phyloP scores from a whole-genome alignment of 2,797 vertebrate genomes.

The Tauraco hartlaubi region DNA sequence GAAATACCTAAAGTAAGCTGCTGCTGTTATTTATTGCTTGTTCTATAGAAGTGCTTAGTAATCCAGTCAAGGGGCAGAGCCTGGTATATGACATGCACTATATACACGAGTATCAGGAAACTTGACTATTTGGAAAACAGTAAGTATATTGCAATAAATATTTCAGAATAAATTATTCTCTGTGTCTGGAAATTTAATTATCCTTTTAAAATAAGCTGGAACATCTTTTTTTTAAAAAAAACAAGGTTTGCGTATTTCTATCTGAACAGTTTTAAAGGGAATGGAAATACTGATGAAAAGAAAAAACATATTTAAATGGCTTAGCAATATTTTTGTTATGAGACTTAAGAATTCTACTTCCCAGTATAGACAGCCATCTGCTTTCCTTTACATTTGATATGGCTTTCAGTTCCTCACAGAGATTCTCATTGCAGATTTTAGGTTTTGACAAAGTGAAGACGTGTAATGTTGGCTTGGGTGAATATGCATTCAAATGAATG shows the following conservation, averaged over 20 bases:
- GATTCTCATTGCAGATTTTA: neutral
- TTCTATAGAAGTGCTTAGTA: neutral
- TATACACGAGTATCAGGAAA: neutral
- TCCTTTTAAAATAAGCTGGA: neutral
- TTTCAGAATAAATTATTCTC: neutral
- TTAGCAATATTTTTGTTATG: neutral
- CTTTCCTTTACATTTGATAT: neutral
- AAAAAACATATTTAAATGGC: neutral
- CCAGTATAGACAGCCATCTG: neutral
- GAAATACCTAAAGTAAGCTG: neutral
- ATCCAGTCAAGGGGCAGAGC: neutral
- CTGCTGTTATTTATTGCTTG: neutral
- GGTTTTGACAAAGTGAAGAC: neutral
- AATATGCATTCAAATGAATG: neutral
- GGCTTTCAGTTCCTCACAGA: neutral
- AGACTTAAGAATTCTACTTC: neutral
- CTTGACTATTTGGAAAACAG: neutral
- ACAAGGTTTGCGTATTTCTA: neutral
- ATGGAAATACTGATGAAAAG: neutral
- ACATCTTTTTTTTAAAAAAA: neutral
- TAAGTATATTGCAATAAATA: neutral
- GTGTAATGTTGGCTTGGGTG: neutral
- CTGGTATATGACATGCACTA: neutral
- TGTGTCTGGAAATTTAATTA: neutral
- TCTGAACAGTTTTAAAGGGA: neutral